A percentile compares a stretch with the other conserved stretches of the same genome.
These are phyloP conservation scores for Seriola dumerili DNA, from an alignment of 2,113 vertebrate genomes.

Conservation along the genomic window DNA sequence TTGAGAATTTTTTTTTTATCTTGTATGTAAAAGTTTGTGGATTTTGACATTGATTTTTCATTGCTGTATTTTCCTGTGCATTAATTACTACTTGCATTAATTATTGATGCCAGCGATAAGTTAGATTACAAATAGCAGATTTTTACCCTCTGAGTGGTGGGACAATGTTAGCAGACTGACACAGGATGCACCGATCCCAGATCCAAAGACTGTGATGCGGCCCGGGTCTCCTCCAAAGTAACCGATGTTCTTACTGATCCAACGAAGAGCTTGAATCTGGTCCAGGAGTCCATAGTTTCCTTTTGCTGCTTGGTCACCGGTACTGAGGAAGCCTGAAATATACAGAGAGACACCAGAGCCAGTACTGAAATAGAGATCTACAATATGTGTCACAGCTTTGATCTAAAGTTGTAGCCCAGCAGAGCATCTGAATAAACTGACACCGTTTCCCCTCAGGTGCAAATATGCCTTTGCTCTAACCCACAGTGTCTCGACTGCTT, in stretches of 20 bases:
- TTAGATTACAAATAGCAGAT: background rate
- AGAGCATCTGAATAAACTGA: conserved; percentile 47
- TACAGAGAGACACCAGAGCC: conserved; percentile 54
- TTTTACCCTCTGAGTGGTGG: conserved; percentile 97
- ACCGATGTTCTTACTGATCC: conserved; percentile 97
- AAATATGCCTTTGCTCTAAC: conserved; percentile 61
- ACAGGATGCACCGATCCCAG: conserved; percentile 88
- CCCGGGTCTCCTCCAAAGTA: conserved; percentile 96
- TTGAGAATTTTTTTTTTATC: background rate
- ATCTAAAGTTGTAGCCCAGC: conserved; percentile 57
- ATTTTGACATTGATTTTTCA: conserved; percentile 7
- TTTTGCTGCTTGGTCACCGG: conserved; percentile 97
- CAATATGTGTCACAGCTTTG: conserved; percentile 52
- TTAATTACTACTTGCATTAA: background rate
- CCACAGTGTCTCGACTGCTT: conserved; percentile 46
- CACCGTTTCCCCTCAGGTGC: conserved; percentile 54
- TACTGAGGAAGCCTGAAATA: conserved; percentile 94
- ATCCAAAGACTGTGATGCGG: conserved; percentile 96
- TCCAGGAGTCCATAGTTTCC: conserved; percentile 97
- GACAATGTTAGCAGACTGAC: conserved; percentile 95
- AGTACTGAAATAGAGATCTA: conserved; percentile 34
- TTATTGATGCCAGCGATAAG: background rate
- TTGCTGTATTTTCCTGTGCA: background rate
- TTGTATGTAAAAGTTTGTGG: background rate
- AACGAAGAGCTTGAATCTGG: conserved; percentile 97